These are phyloP conservation scores for Hydrolagus colliei DNA, from an alignment of 2,797 vertebrate species.

Conservation along the genomic window DNA sequence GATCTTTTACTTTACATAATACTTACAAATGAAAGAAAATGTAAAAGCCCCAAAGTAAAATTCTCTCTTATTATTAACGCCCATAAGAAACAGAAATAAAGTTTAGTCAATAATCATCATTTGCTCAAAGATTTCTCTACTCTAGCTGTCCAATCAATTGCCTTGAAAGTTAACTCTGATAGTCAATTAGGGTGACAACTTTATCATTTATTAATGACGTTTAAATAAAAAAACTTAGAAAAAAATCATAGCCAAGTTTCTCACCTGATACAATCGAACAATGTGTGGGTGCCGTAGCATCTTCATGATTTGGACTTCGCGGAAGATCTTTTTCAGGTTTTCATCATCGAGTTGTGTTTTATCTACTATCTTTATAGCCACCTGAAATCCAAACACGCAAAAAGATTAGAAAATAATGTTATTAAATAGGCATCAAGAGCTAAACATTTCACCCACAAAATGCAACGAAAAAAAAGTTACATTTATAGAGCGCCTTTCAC, in stretches of 20 bases:
- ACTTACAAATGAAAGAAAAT: too few relatives aligned
- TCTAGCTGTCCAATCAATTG: neutral
- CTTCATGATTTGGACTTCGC: slow-evolving; percentile 99
- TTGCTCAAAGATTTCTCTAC: neutral
- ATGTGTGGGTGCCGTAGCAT: slow-evolving; percentile 96
- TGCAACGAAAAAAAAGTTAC: too few relatives aligned
- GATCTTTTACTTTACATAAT: too few relatives aligned
- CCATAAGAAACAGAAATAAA: too few relatives aligned
- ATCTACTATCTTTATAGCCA: slow-evolving; percentile 97
- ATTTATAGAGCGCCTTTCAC: too few relatives aligned
- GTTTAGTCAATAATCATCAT: neutral
- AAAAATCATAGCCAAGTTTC: slow-evolving; percentile 4
- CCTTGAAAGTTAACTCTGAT: neutral
- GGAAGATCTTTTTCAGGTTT: slow-evolving; percentile 97
- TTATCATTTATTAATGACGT: neutral
- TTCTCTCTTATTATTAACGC: too few relatives aligned
- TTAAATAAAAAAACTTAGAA: neutral
- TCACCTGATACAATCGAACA: slow-evolving; percentile 93
- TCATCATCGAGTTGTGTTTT: slow-evolving; percentile 96
- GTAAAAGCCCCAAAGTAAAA: too few relatives aligned
- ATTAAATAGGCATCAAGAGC: too few relatives aligned
- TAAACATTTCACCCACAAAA: too few relatives aligned
- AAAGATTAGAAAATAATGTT: slow-evolving; percentile 35
- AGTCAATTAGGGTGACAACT: neutral
- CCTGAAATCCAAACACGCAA: slow-evolving; percentile 54